Evolutionary conservation across 2,113 vertebrate species (phyloP).

Genomic region (Cyprinus carpio): DNA sequence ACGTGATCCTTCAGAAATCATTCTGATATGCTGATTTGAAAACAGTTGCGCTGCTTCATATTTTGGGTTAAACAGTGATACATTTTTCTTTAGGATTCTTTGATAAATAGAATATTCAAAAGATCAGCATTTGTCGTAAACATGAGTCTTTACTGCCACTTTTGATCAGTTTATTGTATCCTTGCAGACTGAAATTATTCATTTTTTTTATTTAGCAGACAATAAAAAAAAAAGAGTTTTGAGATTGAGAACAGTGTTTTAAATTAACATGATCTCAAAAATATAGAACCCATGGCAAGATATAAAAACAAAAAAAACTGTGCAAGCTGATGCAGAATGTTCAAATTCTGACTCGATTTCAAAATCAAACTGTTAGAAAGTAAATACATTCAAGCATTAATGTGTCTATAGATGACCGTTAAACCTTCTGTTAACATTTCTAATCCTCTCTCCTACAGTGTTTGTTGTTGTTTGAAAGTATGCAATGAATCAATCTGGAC

Average conservation of each 20-base stretch:
- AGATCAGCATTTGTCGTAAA: too few species aligned
- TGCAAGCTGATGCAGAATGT: not conserved
- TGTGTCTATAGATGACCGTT: not conserved
- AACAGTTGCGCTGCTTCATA: not conserved
- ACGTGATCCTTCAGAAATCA: too few species aligned
- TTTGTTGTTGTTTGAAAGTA: constrained; percentile 44
- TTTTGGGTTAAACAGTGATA: not conserved
- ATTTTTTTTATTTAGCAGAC: not conserved
- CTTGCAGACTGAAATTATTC: not conserved
- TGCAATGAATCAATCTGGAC: constrained; percentile 55
- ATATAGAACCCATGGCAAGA: too few species aligned
- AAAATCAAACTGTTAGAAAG: not conserved
- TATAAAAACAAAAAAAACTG: not conserved
- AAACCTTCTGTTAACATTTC: not conserved
- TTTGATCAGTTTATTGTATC: not conserved
- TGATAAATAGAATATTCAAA: not conserved
- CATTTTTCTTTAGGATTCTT: not conserved
- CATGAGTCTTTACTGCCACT: not conserved
- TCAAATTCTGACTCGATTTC: not conserved
- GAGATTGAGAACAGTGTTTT: not conserved
- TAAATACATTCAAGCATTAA: not conserved
- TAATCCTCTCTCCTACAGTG: not conserved
- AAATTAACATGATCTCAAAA: too few species aligned
- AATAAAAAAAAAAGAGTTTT: not conserved
- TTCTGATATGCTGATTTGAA: not conserved